Evolutionary conservation across 2,888 invertebrate genomes (phyloP).

Genomic region (Autographa pulchrina): DNA sequence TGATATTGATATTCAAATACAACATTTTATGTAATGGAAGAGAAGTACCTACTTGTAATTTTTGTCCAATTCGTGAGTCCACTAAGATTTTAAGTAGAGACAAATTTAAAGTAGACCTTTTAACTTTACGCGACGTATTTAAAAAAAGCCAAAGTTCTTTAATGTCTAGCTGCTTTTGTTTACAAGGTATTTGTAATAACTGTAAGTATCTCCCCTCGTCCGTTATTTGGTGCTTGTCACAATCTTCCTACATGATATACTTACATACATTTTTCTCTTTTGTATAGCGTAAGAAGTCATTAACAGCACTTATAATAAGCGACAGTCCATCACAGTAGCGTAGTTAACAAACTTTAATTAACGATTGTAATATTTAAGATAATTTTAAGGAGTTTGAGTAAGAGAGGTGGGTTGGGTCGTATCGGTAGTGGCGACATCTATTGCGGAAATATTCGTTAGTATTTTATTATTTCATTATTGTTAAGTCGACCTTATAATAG

Average conservation of each 20-base stretch:
- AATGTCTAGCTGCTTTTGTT: slow-evolving; percentile 65
- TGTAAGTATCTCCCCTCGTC: slow-evolving; percentile 62
- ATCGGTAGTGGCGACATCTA: slow-evolving; percentile 58
- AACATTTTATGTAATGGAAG: slow-evolving; percentile 28
- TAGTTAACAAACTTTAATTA: slow-evolving; percentile 70
- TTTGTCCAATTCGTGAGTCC: slow-evolving; percentile 68
- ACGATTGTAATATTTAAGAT: slow-evolving; percentile 56
- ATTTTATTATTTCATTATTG: slow-evolving; percentile 31
- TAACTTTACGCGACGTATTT: slow-evolving; percentile 62
- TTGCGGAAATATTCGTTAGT: slow-evolving; percentile 46
- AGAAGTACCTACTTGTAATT: slow-evolving; percentile 54
- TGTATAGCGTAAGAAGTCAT: slow-evolving; percentile 64
- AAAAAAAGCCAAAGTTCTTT: slow-evolving; percentile 74
- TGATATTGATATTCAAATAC: slow-evolving; percentile 55
- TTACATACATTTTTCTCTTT: slow-evolving; percentile 56
- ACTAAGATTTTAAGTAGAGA: slow-evolving; percentile 63
- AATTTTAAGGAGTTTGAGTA: slow-evolving; percentile 57
- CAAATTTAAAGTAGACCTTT: slow-evolving; percentile 64
- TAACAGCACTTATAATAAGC: slow-evolving; percentile 68
- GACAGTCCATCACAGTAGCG: slow-evolving; percentile 78
- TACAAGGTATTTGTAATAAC: slow-evolving; percentile 45
- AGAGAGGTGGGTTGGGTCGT: slow-evolving; percentile 53
- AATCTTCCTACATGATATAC: slow-evolving; percentile 59
- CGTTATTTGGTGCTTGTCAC: slow-evolving; percentile 70
- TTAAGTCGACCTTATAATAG: slow-evolving; percentile 15